Percentiles rank a stretch among this genome's conserved stretches.
Evolutionary conservation across 2,113 vertebrate species (phyloP).

Genomic region (Erythrolamprus reginae): DNA sequence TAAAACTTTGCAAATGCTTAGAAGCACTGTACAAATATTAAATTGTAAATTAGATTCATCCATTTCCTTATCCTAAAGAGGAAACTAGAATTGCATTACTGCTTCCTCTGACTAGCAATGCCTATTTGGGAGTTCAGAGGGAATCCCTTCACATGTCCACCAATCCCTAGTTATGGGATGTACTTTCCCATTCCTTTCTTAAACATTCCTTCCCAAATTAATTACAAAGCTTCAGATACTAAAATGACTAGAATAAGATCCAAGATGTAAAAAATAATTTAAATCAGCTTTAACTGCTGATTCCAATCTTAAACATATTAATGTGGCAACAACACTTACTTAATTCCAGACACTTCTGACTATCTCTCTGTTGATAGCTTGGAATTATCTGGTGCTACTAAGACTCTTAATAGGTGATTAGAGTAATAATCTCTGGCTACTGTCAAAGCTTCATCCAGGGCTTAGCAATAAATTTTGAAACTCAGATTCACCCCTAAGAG

Average conservation of each 20-base stretch:
- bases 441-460: background rate
- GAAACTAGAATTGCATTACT: background rate
- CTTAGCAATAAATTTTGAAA: background rate
- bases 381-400: background rate
- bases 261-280: background rate
- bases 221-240: background rate
- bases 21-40: background rate
- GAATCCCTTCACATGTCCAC: background rate
- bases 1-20: background rate
- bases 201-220: background rate
- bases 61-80: fast-evolving
- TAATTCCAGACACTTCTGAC: background rate
- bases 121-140: background rate
- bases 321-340: background rate
- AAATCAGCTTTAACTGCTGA: background rate
- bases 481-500: background rate
- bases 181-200: too few relatives aligned
- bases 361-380: background rate
- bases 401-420: background rate
- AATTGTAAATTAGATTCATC: background rate
- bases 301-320: background rate
- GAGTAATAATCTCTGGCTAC: background rate
- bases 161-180: background rate
- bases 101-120: background rate
- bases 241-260: background rate